Conservation (phyloP, 2,113 vertebrate species). For the Marmota monax region DNA sequence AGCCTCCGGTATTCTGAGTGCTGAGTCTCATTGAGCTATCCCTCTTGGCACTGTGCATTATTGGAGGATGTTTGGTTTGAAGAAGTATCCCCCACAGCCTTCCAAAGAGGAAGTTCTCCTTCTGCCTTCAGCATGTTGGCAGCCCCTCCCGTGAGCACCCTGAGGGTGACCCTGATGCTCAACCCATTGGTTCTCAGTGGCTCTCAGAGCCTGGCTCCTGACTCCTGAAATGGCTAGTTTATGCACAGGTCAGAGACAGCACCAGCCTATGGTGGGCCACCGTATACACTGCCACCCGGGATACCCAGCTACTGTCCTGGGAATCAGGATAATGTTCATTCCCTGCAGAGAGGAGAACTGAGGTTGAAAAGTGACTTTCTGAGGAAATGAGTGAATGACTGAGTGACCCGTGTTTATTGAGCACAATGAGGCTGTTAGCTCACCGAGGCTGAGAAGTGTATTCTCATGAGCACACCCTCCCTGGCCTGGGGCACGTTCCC, state of each 20-base stretch:
- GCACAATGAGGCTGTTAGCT: no score
- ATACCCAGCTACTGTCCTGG: rapidly evolving
- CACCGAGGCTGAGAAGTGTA: background rate
- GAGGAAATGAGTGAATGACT: no score
- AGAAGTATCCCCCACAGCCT: background rate
- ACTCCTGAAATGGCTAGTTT: rapidly evolving
- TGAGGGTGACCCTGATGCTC: background rate
- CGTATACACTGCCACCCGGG: rapidly evolving
- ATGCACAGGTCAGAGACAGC: no score
- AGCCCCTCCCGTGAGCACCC: no score
- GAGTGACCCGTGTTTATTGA: no score
- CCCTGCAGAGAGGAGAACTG: rapidly evolving
- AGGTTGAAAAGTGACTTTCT: background rate
- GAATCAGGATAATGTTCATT: background rate
- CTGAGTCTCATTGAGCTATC: background rate
- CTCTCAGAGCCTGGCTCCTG: background rate
- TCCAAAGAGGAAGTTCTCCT: background rate
- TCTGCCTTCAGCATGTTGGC: background rate
- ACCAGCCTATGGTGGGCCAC: background rate
- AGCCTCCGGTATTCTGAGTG: rapidly evolving
- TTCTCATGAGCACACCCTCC: background rate
- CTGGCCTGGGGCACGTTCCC: rapidly evolving
- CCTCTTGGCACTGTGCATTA: rapidly evolving
- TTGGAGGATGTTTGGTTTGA: background rate
- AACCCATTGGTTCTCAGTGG: rapidly evolving